These are phyloP conservation scores for Malacosoma neustria DNA, from an alignment of 2,888 invertebrate species.

Conservation along the genomic window DNA sequence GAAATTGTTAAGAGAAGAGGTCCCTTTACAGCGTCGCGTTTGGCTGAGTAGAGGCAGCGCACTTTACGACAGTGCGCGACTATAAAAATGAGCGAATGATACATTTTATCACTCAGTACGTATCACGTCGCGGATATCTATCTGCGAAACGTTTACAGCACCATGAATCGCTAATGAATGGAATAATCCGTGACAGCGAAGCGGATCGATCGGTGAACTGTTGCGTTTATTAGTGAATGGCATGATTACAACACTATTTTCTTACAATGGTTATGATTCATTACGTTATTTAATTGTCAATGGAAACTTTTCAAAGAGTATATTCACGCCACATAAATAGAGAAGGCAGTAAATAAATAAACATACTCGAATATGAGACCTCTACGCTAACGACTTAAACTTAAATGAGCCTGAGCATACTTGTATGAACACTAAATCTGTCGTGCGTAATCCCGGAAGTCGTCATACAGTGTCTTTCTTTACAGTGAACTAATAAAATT, in stretches of 20 bases:
- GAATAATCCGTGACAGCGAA: neutral
- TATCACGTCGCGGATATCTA: slow-evolving; percentile 28
- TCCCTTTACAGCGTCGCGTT: slow-evolving; percentile 73
- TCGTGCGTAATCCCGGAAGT: too few relatives aligned
- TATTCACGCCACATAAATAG: too few relatives aligned
- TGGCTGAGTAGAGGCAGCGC: slow-evolving; percentile 47
- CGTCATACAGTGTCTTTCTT: too few relatives aligned
- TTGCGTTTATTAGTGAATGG: neutral
- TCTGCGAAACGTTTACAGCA: slow-evolving; percentile 2
- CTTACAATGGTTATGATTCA: neutral
- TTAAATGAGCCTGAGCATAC: too few relatives aligned
- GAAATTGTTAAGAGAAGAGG: slow-evolving; percentile 75
- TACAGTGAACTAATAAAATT: too few relatives aligned
- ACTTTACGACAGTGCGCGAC: slow-evolving; percentile 65
- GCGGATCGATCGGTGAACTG: neutral
- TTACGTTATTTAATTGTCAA: too few relatives aligned
- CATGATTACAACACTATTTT: neutral
- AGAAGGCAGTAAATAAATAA: too few relatives aligned
- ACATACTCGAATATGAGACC: too few relatives aligned
- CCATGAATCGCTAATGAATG: neutral
- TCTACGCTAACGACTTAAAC: too few relatives aligned
- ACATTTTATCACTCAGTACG: slow-evolving; percentile 50
- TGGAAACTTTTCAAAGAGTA: too few relatives aligned
- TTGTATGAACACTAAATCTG: too few relatives aligned
- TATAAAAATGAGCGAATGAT: slow-evolving; percentile 61